Evolutionary conservation across 2,888 invertebrate genomes (phyloP).

Genomic region (Agrilus biguttatus): DNA sequence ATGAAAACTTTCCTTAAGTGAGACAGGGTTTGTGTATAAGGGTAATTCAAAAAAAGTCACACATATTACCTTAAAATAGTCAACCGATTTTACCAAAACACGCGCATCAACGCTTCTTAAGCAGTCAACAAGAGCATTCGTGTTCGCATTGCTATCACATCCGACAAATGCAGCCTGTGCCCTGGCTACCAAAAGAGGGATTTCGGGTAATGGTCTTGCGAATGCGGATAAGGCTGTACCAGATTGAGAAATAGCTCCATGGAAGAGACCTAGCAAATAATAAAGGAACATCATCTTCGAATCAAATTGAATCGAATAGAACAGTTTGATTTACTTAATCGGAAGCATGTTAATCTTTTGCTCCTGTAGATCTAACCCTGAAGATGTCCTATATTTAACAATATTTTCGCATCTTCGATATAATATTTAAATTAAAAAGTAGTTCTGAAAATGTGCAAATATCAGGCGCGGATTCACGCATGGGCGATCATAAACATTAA

Average conservation of each 20-base stretch:
- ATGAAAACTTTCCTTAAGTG: too few relatives aligned
- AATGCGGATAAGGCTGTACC: slow-evolving; percentile 32
- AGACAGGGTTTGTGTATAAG: too few relatives aligned
- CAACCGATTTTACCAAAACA: slow-evolving; percentile 27
- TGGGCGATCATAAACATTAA: too few relatives aligned
- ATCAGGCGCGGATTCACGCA: too few relatives aligned
- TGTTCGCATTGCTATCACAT: slow-evolving; percentile 23
- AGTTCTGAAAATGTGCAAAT: too few relatives aligned
- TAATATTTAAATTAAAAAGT: too few relatives aligned
- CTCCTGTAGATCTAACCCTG: too few relatives aligned
- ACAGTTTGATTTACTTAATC: too few relatives aligned
- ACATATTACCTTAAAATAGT: slow-evolving; percentile 33
- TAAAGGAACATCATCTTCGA: neutral
- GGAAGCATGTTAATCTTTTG: too few relatives aligned
- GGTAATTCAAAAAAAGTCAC: neutral
- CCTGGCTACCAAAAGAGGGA: slow-evolving; percentile 21
- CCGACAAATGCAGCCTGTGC: slow-evolving; percentile 29
- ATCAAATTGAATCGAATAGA: too few relatives aligned
- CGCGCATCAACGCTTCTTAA: slow-evolving; percentile 28
- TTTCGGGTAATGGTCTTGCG: slow-evolving; percentile 20
- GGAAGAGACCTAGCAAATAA: slow-evolving; percentile 26
- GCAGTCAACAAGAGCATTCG: slow-evolving; percentile 26
- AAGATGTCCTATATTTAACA: too few relatives aligned
- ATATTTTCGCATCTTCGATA: too few relatives aligned
- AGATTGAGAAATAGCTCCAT: slow-evolving; percentile 33